These are phyloP conservation scores for Elysia chlorotica DNA, from an alignment of 1,140 invertebrate genomes.

Conservation along the genomic window DNA sequence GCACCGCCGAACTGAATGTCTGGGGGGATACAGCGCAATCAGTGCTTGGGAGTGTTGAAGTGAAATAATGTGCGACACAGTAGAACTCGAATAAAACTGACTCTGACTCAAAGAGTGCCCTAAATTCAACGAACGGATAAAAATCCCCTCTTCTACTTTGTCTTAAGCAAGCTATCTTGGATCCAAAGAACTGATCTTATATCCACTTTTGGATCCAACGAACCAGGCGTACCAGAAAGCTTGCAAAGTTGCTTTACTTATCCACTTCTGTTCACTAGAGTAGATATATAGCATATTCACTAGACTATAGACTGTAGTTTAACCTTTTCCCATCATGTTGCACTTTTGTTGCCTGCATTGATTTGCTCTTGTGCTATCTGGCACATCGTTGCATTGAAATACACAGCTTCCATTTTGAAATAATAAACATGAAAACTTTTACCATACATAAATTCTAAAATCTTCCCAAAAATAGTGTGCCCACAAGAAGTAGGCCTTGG, in stretches of 20 bases:
- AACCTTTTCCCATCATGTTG: background rate
- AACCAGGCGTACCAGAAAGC: no score
- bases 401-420: no score
- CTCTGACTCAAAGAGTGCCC: background rate
- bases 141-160: background rate
- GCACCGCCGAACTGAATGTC: conserved; percentile 42
- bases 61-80: background rate
- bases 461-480: background rate
- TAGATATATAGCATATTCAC: no score
- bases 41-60: background rate
- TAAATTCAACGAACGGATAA: background rate
- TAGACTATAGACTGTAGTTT: background rate
- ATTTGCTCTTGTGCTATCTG: no score
- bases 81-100: background rate
- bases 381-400: no score
- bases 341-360: no score
- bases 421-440: no score
- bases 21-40: conserved; percentile 26
- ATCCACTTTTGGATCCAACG: no score
- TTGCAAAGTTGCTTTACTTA: no score
- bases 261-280: no score
- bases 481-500: background rate
- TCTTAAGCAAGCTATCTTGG: background rate
- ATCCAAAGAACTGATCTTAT: background rate
- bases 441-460: background rate